A percentile compares a stretch with the other conserved stretches of the same genome.
Conservation (phyloP, 2,797 vertebrate species). For the Adelosebastes latens region DNA sequence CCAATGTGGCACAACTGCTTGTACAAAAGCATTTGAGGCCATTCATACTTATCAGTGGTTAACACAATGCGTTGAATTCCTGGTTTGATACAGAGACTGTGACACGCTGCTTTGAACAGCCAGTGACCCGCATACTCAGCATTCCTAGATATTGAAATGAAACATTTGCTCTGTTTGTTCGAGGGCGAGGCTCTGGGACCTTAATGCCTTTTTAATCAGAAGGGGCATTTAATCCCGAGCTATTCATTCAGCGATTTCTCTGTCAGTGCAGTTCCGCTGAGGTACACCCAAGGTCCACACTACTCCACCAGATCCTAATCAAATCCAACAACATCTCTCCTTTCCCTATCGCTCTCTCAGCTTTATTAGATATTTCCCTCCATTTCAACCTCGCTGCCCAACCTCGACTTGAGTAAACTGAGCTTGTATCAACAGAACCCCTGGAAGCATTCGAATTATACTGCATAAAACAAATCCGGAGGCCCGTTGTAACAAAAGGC, state of each 20-base stretch:
- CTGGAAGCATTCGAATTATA: constrained; percentile 58
- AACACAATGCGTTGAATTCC: constrained; percentile 30
- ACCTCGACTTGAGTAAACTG: constrained; percentile 47
- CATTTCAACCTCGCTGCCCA: constrained; percentile 28
- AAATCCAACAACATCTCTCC: constrained; percentile 64
- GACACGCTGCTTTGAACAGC: constrained; percentile 46
- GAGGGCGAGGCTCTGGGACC: constrained; percentile 51
- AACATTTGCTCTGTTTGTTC: constrained; percentile 57
- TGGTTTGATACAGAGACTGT: constrained; percentile 15
- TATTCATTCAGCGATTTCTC: constrained; percentile 49
- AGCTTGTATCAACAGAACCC: constrained; percentile 67
- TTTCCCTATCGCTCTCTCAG: constrained; percentile 42
- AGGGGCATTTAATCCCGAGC: constrained; percentile 54
- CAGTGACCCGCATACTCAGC: constrained; percentile 35
- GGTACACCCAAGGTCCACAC: constrained; percentile 61
- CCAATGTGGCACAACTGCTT: background rate
- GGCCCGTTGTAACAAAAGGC: constrained; percentile 53
- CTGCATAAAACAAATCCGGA: constrained; percentile 58
- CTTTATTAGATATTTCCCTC: constrained; percentile 73
- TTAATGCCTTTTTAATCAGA: constrained; percentile 70
- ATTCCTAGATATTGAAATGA: constrained; percentile 61
- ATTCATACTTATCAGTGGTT: constrained; percentile 19
- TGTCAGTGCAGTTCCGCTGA: constrained; percentile 43
- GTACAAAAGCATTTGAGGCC: constrained; percentile 2
- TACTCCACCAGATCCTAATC: constrained; percentile 62